Conservation (phyloP, 2,797 vertebrate genomes). For the Pterois miles region DNA sequence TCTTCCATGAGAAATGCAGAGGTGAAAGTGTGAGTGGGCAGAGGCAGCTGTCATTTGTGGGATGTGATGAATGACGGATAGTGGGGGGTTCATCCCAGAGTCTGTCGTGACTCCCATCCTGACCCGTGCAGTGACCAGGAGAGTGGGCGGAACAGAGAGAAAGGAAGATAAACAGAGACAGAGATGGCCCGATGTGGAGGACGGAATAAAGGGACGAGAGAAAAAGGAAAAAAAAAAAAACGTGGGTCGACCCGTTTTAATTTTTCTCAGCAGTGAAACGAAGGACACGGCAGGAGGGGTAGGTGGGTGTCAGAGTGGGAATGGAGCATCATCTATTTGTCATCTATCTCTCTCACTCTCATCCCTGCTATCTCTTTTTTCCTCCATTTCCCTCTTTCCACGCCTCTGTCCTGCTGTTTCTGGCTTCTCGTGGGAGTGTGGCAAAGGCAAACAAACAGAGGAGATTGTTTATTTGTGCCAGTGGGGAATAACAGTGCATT, state of each 20-base stretch:
- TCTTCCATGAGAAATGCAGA: slow-evolving; percentile 70
- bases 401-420: slow-evolving; percentile 82
- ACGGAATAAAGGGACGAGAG: slow-evolving; percentile 50
- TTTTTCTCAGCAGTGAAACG: slow-evolving; percentile 67
- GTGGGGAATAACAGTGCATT: slow-evolving; percentile 78
- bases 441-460: slow-evolving; percentile 83
- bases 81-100: slow-evolving; percentile 50
- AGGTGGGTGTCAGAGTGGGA: slow-evolving; percentile 84
- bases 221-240: slow-evolving; percentile 38
- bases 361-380: slow-evolving; percentile 51
- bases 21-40: slow-evolving; percentile 76
- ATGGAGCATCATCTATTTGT: slow-evolving; percentile 85
- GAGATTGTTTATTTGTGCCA: slow-evolving; percentile 81
- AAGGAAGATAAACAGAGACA: slow-evolving; percentile 61
- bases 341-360: slow-evolving; percentile 77
- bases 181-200: slow-evolving; percentile 50
- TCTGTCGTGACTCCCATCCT: slow-evolving; percentile 74
- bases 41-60: slow-evolving; percentile 79
- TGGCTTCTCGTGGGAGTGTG: slow-evolving; percentile 79
- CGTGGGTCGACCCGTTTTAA: slow-evolving; percentile 72
- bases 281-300: slow-evolving; percentile 78
- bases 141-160: slow-evolving; percentile 75
- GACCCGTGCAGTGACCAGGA: slow-evolving; percentile 71
- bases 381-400: slow-evolving; percentile 73
- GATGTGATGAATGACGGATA: slow-evolving; percentile 79